Conservation (phyloP, 2,888 invertebrate species). For the Acanthosepion lycidas region DNA sequence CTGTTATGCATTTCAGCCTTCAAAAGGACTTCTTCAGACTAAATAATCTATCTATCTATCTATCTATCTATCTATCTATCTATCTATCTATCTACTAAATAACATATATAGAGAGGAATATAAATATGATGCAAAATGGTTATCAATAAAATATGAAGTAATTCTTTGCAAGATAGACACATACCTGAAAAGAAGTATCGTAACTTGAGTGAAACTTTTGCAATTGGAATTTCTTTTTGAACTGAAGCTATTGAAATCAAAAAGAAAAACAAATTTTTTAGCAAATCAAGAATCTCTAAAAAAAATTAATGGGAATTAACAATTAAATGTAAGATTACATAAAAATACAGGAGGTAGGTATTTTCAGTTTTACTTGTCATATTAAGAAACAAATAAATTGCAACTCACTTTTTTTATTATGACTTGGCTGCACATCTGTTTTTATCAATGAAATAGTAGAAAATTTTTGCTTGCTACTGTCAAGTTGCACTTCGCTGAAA, state of each 20-base stretch:
- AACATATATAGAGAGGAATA: too few relatives aligned
- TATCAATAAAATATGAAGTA: neutral
- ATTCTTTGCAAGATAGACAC: neutral
- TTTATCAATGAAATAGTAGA: neutral
- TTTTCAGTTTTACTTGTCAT: neutral
- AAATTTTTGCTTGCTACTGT: neutral
- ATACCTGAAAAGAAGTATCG: neutral
- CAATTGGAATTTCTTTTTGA: neutral
- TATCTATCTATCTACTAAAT: too few relatives aligned
- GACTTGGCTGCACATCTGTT: neutral
- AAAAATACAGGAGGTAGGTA: neutral
- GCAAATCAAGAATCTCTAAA: too few relatives aligned
- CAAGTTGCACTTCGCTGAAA: neutral
- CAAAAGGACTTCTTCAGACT: too few relatives aligned
- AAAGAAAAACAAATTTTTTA: neutral
- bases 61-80: too few relatives aligned
- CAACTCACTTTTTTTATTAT: neutral
- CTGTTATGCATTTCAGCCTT: too few relatives aligned
- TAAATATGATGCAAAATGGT: neutral
- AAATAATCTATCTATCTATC: too few relatives aligned
- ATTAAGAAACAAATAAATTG: neutral
- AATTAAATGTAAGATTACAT: neutral
- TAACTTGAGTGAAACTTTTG: neutral
- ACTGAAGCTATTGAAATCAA: neutral
- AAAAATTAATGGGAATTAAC: too few relatives aligned